Evolutionary conservation across 2,888 invertebrate genomes (phyloP).

Genomic region (Ernsta delagoae): DNA sequence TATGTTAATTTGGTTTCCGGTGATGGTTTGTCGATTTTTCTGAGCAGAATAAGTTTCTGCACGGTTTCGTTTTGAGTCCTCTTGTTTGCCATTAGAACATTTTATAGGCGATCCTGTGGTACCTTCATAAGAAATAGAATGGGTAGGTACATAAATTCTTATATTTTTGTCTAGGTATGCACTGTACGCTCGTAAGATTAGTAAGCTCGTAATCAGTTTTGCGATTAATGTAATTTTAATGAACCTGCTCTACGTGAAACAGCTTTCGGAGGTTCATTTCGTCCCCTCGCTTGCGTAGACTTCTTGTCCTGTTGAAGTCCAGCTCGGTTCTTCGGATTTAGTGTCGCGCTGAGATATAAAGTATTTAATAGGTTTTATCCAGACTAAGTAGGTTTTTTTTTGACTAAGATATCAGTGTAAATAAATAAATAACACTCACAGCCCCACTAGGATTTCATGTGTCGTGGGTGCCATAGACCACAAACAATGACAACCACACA

Average conservation of each 20-base stretch:
- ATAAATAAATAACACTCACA: too few species aligned
- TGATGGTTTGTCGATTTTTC: conserved; percentile 10
- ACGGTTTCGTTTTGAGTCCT: conserved; percentile 15
- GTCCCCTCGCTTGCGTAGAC: conserved; percentile 7
- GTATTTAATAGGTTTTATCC: not conserved
- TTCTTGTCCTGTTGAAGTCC: conserved; percentile 5
- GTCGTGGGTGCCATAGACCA: too few species aligned
- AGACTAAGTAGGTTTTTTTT: not conserved
- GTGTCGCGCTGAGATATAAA: conserved; percentile 4
- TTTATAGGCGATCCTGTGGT: conserved; percentile 4
- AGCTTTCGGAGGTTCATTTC: conserved; percentile 2
- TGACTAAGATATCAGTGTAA: too few species aligned
- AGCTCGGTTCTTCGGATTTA: conserved; percentile 6
- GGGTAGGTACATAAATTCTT: not conserved
- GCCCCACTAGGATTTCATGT: too few species aligned
- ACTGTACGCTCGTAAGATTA: too few species aligned
- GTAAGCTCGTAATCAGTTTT: too few species aligned
- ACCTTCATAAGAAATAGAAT: not conserved
- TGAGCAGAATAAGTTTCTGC: not conserved
- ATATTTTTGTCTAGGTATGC: too few species aligned
- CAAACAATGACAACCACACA: too few species aligned
- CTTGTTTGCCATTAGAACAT: conserved; percentile 3
- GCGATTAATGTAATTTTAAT: not conserved
- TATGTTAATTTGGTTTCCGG: conserved; percentile 20
- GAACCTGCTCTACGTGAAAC: conserved; percentile 18